Evolutionary conservation across 1,140 invertebrate genomes (phyloP).

Genomic region (Pygmarrhopalites habei): DNA sequence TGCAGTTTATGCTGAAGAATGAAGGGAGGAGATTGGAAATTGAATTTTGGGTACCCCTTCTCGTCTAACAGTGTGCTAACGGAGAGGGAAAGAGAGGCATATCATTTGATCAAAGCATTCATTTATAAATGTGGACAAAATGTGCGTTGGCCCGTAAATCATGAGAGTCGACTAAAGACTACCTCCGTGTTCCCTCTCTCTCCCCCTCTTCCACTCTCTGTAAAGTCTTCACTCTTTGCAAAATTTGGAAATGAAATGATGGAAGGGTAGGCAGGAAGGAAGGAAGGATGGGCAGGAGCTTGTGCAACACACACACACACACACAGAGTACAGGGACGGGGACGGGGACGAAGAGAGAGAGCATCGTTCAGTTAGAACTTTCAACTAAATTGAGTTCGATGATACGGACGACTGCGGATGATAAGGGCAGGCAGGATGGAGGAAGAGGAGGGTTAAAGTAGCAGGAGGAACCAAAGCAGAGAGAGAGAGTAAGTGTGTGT

Average conservation of each 20-base stretch:
- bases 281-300: background rate
- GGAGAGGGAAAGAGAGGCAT: no score
- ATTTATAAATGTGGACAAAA: background rate
- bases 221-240: background rate
- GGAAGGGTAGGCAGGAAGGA: background rate
- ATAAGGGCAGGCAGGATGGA: background rate
- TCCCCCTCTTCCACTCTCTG: background rate
- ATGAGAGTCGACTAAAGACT: background rate
- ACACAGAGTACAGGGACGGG: background rate
- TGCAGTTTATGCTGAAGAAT: no score
- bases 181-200: background rate
- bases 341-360: background rate
- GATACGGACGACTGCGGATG: constrained; percentile 11
- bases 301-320: no score
- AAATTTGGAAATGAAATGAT: constrained; percentile 2
- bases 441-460: no score
- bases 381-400: constrained; percentile 10
- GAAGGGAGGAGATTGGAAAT: no score
- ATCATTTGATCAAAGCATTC: no score
- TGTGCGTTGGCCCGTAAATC: background rate
- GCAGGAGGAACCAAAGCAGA: no score
- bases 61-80: no score
- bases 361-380: background rate
- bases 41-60: no score
- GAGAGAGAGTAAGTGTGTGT: no score